A percentile compares a stretch with the other conserved stretches of the same genome.
These are phyloP conservation scores for Argyrosomus japonicus DNA, from an alignment of 2,113 vertebrate species.

Conservation along the genomic window DNA sequence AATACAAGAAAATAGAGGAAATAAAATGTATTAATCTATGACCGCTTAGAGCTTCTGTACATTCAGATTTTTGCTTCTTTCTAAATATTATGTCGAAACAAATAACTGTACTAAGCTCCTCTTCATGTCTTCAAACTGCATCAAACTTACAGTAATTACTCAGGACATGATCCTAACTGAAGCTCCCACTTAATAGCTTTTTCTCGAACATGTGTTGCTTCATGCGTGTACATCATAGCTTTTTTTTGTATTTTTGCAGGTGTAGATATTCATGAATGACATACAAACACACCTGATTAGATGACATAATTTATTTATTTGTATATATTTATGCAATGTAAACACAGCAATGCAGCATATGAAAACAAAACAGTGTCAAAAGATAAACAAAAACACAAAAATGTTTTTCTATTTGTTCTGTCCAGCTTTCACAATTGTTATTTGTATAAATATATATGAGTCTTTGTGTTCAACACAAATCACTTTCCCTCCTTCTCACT, in stretches of 20 bases:
- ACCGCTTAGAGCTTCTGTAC: too few relatives aligned
- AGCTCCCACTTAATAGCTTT: too few relatives aligned
- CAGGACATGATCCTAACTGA: neutral
- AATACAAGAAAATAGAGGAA: too few relatives aligned
- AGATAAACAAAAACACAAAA: neutral
- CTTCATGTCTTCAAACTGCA: neutral
- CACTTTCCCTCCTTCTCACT: slow-evolving; percentile 75
- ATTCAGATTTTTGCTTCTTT: neutral
- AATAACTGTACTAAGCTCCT: neutral
- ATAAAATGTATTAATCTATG: too few relatives aligned
- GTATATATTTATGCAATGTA: slow-evolving; percentile 12
- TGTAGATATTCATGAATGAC: neutral
- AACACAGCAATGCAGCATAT: neutral
- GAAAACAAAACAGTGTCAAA: slow-evolving; percentile 12
- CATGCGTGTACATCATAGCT: neutral
- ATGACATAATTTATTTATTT: slow-evolving; percentile 8
- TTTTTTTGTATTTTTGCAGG: too few relatives aligned
- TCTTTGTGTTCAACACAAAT: slow-evolving; percentile 29
- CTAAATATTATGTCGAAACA: neutral
- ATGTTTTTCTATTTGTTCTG: neutral
- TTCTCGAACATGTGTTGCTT: neutral
- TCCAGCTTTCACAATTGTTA: neutral
- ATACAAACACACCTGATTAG: neutral
- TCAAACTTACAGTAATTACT: neutral
- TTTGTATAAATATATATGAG: neutral